Evolutionary conservation across 2,113 vertebrate genomes (phyloP).

Genomic region (Ptilorrhoa leucosticta): DNA sequence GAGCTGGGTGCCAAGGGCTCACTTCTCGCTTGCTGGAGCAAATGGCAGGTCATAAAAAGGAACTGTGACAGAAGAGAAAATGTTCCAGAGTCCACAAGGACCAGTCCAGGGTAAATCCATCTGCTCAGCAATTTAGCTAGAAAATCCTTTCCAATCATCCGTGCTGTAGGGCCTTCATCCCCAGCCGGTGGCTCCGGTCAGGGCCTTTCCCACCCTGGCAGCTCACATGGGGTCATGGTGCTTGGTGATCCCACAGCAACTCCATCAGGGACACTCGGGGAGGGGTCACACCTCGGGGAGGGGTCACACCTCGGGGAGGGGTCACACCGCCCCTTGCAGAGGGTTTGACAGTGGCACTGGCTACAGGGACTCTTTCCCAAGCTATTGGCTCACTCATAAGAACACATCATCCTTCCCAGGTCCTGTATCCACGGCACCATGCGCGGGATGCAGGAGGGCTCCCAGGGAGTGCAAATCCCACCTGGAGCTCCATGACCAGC

Average conservation of each 20-base stretch:
- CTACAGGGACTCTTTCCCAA: rapidly evolving
- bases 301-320: neutral
- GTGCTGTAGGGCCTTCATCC: neutral
- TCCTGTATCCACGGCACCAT: rapidly evolving
- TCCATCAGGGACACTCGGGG: rapidly evolving
- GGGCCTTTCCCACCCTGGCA: neutral
- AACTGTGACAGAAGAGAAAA: conserved; percentile 57
- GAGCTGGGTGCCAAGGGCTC: conserved; percentile 17
- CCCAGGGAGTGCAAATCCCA: neutral
- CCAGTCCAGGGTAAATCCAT: conserved; percentile 51
- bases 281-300: neutral
- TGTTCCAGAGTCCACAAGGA: conserved; percentile 52
- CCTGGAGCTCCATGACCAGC: rapidly evolving
- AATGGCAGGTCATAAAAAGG: conserved; percentile 52
- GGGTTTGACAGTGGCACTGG: rapidly evolving
- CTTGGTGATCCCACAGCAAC: neutral
- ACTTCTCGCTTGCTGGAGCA: conserved; percentile 39
- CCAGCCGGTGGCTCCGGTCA: neutral
- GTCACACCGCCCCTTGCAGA: neutral
- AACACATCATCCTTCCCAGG: rapidly evolving
- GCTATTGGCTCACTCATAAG: neutral
- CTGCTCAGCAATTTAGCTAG: conserved; percentile 58
- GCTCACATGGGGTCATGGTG: rapidly evolving
- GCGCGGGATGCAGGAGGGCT: neutral
- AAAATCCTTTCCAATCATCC: conserved; percentile 20